Evolutionary conservation across 2,797 vertebrate species (phyloP), one percentile per base, ranked within the genome.

Genomic region (Cyprinella venusta): DNA sequence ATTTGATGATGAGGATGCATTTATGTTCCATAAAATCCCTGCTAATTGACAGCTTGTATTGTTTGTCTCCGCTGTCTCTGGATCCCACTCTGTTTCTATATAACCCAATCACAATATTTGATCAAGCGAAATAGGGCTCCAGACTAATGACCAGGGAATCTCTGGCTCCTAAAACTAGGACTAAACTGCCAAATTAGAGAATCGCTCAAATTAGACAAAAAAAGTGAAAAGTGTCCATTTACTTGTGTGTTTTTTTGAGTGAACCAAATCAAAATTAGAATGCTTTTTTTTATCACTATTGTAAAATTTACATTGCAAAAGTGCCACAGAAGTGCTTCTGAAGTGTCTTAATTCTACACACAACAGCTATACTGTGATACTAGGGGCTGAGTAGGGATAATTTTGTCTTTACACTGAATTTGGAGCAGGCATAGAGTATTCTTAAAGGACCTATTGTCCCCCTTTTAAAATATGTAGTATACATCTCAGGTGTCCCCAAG

Each of bases 21-120:
- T 68, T 83, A 83, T 33, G 16, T 65, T 65, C 13, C 18, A 36
- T 72, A 36, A 81, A 81, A 64, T 36, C 63, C 26, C 38, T 79
- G 16, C 6, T 48, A 21, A 74, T 40, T 38, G n/a, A 56, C 24
- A 76, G n/a, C 45, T 24, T 40, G n/a, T 65, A 7, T 52, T 36
- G 40, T 63, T 63, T 63, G 59, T 65, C 70, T 26, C 30, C 13
- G 80, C 30, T 36, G 45, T 40, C 33, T 40, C 33, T 52, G 71
- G 15, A 54, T 65, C 38, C 40, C 54, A 50, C 13, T 21, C 61
- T 6, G 8, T 24, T 54, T 48, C 7, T 64, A 21, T 38, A 24
- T 81, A 36, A 61, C 26, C 24, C 10, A 36, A 21, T 72, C 12
- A 45, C 40, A 48, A 24, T 45, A 48, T 50, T 72, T 63, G 38